phyloP scores from a whole-genome alignment of 2,113 vertebrate species.

The Rhinolophus ferrumequinum region DNA sequence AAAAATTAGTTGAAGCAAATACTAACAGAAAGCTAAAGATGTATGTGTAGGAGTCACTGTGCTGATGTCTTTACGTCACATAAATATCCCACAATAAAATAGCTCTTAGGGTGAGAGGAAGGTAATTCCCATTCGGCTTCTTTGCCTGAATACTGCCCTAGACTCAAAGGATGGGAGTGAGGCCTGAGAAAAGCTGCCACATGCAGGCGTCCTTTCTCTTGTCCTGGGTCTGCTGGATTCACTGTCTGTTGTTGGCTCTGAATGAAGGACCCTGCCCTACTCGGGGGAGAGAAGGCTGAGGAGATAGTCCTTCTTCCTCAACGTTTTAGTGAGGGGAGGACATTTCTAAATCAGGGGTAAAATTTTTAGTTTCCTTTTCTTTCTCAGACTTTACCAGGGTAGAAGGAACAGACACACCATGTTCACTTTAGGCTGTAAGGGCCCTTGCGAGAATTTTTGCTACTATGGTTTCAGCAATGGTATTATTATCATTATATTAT shows the following conservation, averaged over 20 bases:
- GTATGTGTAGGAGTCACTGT: neutral
- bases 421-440: neutral
- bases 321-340: neutral
- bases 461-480: neutral
- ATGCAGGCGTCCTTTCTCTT: fast-evolving
- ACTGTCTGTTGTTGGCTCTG: neutral
- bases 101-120: neutral
- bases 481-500: neutral
- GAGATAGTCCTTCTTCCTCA: neutral
- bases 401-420: neutral
- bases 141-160: neutral
- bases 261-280: neutral
- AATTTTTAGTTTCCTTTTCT: neutral
- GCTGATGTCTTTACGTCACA: neutral
- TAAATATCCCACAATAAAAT: neutral
- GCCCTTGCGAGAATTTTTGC: neutral
- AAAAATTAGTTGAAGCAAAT: neutral
- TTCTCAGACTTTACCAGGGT: neutral
- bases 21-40: neutral
- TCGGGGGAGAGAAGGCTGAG: fast-evolving
- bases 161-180: neutral
- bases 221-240: too few relatives aligned
- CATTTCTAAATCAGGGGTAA: neutral
- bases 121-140: neutral
- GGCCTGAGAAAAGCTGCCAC: too few relatives aligned